Base-by-base conservation (phyloP, 1,140 invertebrate genomes). In the Venustaconcha ellipsiformis region DNA sequence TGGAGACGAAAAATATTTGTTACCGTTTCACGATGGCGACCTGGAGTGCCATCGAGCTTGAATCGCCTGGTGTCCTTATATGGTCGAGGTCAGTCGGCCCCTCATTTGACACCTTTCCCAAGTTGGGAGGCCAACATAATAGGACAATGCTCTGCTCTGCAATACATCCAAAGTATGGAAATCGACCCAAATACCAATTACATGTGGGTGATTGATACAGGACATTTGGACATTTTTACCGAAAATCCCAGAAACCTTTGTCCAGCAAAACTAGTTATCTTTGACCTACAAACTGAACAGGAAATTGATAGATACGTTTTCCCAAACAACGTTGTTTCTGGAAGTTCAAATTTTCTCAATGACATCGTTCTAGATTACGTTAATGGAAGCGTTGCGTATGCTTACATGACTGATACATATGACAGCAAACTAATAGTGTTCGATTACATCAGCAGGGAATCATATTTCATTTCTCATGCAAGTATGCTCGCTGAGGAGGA, bases 161-260 rank as follows among this genome's bases (percentile, higher is more conserved):
- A 85, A 70, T 85, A 83, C 60, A 77, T 83, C 3, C 82, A 83
- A 37, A 80, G 82, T 57, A 83, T 85, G 83, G 83, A 85, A 66
- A 72, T 85, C 14, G 83, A 85, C 67, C 80, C 80, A 11, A 83
- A 82, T 67, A 83, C 80, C 5, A 82, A 82, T 14, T 71, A 72
- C 20, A 83, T 85, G 83, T 85, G 79, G 72, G 80, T 82, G 12
- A 80, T 85, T 57, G 83, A 85, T 60, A 76, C 70, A 4, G 82
- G 83, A 20, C 70, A 81, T 14, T 37, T 80, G 17, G 71, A 80
- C 57, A 70, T 58, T 2, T 56, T 60, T 3, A 65, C 26, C 20
- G 17, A 23, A 48, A n/a, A 30, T 18, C 57, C 26, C 6, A 57
- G 48, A 17, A 76, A 80, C 26, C 37, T 78, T 18, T 85, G 83